Base-by-base conservation (phyloP, 2,888 invertebrate species). In the Dryobotodes eremita region DNA sequence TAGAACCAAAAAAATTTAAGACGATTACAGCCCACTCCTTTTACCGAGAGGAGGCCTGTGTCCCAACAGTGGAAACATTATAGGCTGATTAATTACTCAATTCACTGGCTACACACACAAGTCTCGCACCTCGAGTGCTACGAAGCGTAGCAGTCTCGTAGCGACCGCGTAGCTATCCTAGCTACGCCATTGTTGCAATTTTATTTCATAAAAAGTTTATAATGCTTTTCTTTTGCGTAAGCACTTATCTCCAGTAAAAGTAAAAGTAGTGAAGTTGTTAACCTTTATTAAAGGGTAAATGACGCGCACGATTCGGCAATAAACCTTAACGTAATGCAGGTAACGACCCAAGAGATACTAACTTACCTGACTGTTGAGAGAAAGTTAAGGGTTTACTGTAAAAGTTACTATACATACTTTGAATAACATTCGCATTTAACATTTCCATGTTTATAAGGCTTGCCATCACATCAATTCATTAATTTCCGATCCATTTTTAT, bases 261-360 rank as follows among this genome's bases (percentile, higher is more conserved):
- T 83, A 62, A 81, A 78, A 84, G 70, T 71, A 62, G 70, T 71
- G 59, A 71, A 85, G 75, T 77, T 71, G 48, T 82, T 71, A 69
- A 69, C 42, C 69, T 66, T 71, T 42, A 31, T 50, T 73, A 42
- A 76, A 73, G 66, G 65, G 70, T 73, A 71, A 86, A 86, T 75
- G 65, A 66, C 53, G 84, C 75, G 66, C 84, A 84, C 84, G 84
- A 66, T 79, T 68, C 65, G 59, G 73, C 61, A 83, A 79, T 84
- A 84, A 84, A 79, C 79, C 79, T 79, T 76, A 86, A n/a, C 42
- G 53, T 84, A 84, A 84, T 83, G 84, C 70, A 83, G 83, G 84
- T 86, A 86, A 82, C 71, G 86, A 72, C 86, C 84, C 83, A 62
- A 75, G 84, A 86, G 84, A 83, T 86, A 83, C 78, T 82, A 77